Evolutionary conservation across 2,888 invertebrate species (phyloP).

Genomic region (Calliscelio sp.): DNA sequence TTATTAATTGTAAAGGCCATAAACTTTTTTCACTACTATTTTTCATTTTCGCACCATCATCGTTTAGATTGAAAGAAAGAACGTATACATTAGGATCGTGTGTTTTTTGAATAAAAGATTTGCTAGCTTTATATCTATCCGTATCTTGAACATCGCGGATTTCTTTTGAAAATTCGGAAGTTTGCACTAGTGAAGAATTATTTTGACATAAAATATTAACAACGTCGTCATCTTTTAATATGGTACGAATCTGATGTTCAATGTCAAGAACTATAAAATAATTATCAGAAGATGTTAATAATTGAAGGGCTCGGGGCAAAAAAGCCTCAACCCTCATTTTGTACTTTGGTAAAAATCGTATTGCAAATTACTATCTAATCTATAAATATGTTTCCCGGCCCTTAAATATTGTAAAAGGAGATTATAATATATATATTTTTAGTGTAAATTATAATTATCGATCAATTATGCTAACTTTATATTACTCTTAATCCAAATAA

Average conservation of each 20-base stretch:
- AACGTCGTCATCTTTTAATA: constrained; percentile 26
- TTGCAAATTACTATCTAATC: no score
- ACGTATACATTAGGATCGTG: no score
- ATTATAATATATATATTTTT: no score
- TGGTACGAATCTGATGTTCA: constrained; percentile 14
- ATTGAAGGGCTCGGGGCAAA: no score
- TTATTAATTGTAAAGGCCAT: constrained; percentile 34
- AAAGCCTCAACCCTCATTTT: no score
- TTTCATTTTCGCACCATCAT: constrained; percentile 27
- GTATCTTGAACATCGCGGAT: constrained; percentile 34
- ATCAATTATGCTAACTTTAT: no score
- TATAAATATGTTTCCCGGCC: no score
- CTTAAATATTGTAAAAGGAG: no score
- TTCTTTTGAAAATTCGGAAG: background rate
- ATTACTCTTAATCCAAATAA: no score
- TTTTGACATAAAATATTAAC: constrained; percentile 25
- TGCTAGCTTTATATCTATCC: constrained; percentile 24
- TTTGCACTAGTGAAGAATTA: background rate
- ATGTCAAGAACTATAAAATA: constrained; percentile 23
- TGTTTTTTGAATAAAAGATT: no score
- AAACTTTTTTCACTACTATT: constrained; percentile 15
- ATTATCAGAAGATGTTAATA: constrained; percentile 12
- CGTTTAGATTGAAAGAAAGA: background rate
- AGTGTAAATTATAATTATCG: no score
- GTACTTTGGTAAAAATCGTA: no score